Conservation (phyloP, 92 coral and sea anemone genomes). For the Parazoanthus darwini region DNA sequence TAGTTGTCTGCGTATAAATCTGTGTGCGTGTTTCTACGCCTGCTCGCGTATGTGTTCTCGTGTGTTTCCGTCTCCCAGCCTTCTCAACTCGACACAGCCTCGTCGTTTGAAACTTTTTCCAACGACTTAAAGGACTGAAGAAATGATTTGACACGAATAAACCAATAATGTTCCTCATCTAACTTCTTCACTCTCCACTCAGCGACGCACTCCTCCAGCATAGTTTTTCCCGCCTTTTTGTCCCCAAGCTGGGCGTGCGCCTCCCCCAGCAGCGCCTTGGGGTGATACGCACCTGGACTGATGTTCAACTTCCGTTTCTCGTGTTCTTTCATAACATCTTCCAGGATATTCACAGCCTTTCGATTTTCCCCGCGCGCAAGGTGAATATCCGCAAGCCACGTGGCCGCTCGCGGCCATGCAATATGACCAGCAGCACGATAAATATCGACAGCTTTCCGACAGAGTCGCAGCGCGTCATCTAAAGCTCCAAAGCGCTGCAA, state of each 20-base stretch:
- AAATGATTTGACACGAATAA: conserved; percentile 53
- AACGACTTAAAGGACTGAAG: neutral
- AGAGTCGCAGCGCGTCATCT: conserved; percentile 61
- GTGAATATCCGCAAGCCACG: conserved; percentile 73
- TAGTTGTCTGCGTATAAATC: neutral
- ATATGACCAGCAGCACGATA: conserved; percentile 74
- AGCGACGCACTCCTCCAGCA: conserved; percentile 58
- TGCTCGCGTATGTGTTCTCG: too few relatives aligned
- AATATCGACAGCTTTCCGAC: conserved; percentile 63
- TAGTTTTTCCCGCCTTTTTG: conserved; percentile 40
- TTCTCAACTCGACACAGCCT: neutral
- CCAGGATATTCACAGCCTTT: conserved; percentile 59
- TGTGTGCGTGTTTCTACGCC: too few relatives aligned
- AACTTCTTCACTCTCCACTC: conserved; percentile 62
- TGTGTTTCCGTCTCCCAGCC: too few relatives aligned
- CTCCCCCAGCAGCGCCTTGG: conserved; percentile 74
- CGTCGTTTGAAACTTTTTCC: neutral
- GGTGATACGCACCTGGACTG: conserved; percentile 81
- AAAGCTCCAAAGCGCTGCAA: conserved; percentile 60
- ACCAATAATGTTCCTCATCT: conserved; percentile 76
- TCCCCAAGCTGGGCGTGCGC: conserved; percentile 59
- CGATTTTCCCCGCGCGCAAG: conserved; percentile 54
- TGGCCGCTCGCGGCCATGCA: conserved; percentile 86
- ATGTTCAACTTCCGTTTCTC: conserved; percentile 44
- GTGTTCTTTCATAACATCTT: conserved; percentile 60